Percentiles rank a stretch among this genome's conserved stretches.
phyloP scores from a whole-genome alignment of 2,888 invertebrate genomes.

The Drosophila formosana region DNA sequence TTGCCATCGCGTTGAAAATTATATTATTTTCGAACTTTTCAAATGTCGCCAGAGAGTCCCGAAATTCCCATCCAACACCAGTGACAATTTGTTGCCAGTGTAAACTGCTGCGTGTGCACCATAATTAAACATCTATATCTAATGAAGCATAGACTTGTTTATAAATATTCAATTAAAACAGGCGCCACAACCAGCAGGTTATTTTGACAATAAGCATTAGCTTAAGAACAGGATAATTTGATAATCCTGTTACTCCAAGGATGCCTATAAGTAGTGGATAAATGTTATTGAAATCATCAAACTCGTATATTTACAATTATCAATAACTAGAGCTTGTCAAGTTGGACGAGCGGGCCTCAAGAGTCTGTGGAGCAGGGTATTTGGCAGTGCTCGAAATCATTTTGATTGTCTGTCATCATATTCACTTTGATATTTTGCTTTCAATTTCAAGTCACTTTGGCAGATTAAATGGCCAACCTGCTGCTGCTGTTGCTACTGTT shows the following conservation, averaged over 20 bases:
- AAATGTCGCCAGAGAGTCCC: constrained; percentile 76
- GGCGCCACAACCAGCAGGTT: no score
- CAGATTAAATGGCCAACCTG: constrained; percentile 72
- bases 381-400: constrained; percentile 26
- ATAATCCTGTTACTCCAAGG: no score
- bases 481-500: constrained; percentile 18
- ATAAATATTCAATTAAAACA: neutral
- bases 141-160: constrained; percentile 51
- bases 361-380: neutral
- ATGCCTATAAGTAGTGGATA: no score
- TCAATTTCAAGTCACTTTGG: constrained; percentile 74
- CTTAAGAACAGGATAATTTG: no score
- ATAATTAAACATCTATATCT: constrained; percentile 61
- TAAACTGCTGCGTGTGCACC: constrained; percentile 18
- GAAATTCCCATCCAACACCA: constrained; percentile 46
- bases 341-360: neutral
- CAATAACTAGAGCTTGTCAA: neutral
- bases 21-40: constrained; percentile 79
- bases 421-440: constrained; percentile 78
- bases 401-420: constrained; percentile 61
- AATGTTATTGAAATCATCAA: no score
- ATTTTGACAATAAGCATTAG: no score
- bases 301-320: no score
- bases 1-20: constrained; percentile 76
- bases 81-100: constrained; percentile 59